Evolutionary conservation across 2,888 invertebrate species (phyloP), one percentile per base, ranked within the genome.

Genomic region (Embidobia sp.): DNA sequence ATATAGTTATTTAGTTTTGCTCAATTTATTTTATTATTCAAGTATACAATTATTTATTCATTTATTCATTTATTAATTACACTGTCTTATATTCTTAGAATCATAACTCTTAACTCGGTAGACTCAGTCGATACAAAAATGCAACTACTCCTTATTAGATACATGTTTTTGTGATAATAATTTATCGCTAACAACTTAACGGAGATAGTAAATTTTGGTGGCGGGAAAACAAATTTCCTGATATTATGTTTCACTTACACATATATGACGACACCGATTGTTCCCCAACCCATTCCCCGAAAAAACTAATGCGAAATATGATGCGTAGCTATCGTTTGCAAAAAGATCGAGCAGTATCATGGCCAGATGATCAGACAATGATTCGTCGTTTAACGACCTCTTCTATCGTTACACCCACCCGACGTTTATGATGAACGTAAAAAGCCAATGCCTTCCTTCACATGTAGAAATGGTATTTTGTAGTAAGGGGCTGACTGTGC

Each of bases 371-470:
- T 79, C 77, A 70, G 64, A 74, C 75, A 79, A 79, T 77, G 79
- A 79, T 79, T 75, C 72, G 63, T 73, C 72, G 77, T 69, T 77
- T 77, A 75, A 79, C 79, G 72, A 67, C 72, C 61, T 57, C 35
- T 61, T 75, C 70, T 72, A 51, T 63, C 64, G 64, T 79, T 75
- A 72, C 75, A 76, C 76, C 77, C 78, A 64, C 72, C 70, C 67
- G 77, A 69, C 77, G 69, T 79, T 83, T 82, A 80, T 74, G 79
- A 77, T 63, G 42, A 61, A 70, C 73, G 70, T 81, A 81, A 83
- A 83, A 79, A 77, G 48, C 19, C 53, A 77, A 79, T 59, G 72
- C 72, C 51, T 77, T 77, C 55, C 69, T 77, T 51, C 40, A 33
- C 40, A 51, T 46, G 61, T 64, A 49, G 49, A 77, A 51, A 79